These are phyloP conservation scores for Rhadinocentrus ornatus DNA, from an alignment of 2,797 vertebrate genomes.

Conservation along the genomic window DNA sequence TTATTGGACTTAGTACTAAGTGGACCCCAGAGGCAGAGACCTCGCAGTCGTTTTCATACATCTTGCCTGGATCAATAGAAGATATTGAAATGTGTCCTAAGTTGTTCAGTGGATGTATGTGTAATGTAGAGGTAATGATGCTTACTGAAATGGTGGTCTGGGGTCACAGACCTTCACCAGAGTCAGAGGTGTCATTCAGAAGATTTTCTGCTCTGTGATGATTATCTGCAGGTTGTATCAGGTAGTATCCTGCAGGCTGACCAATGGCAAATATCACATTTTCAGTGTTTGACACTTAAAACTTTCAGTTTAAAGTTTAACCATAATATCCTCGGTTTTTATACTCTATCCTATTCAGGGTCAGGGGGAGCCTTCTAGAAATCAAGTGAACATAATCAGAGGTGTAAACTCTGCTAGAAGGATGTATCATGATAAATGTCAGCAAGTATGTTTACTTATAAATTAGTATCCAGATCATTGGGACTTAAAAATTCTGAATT, in stretches of 20 bases:
- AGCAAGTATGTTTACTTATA: background rate
- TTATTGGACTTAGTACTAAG: slow-evolving; percentile 75
- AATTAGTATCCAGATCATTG: background rate
- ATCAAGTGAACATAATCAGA: background rate
- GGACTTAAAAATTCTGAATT: background rate
- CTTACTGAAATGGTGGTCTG: slow-evolving; percentile 27
- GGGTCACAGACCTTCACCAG: slow-evolving; percentile 23
- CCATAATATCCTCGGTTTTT: no score
- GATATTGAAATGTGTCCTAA: slow-evolving; percentile 67
- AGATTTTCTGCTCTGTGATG: slow-evolving; percentile 8
- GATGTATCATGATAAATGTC: background rate
- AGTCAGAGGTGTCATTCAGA: slow-evolving; percentile 16
- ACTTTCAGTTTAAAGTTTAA: background rate
- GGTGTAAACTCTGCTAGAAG: background rate
- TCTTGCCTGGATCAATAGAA: slow-evolving; percentile 67
- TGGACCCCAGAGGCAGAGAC: slow-evolving; percentile 65
- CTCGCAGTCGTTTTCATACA: slow-evolving; percentile 65
- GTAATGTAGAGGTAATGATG: slow-evolving; percentile 55
- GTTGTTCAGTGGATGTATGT: slow-evolving; percentile 33
- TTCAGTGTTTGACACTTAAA: background rate
- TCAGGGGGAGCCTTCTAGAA: background rate
- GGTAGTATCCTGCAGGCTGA: slow-evolving; percentile 7
- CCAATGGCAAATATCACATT: background rate
- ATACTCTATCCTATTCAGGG: no score
- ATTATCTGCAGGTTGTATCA: slow-evolving; percentile 23